Base-by-base conservation (phyloP, 2,888 invertebrate genomes). In the Gisinianus flammeolus region DNA sequence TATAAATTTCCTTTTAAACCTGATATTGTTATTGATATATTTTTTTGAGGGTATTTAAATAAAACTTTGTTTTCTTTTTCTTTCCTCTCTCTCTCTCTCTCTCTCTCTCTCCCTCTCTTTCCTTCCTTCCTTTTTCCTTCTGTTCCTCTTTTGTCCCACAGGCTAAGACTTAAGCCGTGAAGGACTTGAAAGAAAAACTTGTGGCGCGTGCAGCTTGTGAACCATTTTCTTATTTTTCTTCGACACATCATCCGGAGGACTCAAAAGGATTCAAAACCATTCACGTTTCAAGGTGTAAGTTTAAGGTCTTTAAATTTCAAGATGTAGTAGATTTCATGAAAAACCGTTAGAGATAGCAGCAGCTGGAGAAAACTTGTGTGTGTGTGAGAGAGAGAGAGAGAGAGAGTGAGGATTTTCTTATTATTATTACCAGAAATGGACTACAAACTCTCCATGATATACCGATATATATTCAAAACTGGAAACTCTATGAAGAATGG, bases 161-260 rank as follows among this genome's bases (percentile, higher is more conserved):
- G 62, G 62, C 24, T 26, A 28, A 62, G 10, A 62, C 62, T 26
- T 28, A 62, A 62, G 62, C 28, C 24, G 62, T 28, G 62, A 62
- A 62, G 62, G 62, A 31, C 28, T 67, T 67, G 30, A 67, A 30
- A 30, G 67, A 67, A 31, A 44, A 44, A 44, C 12, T 12, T 44
- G 12, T 12, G 44, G 44, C 44, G 44, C 44, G 44, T 44, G 44
- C 44, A 44, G 44, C 44, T 44, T 44, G 44, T 44, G 44, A 44
- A 44, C 44, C 44, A 44, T 44, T n/a, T n/a, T 44, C 44, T 44
- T 44, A 12, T 44, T 44, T 12, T 35, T 35, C 35, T 44, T 44
- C 44, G 44, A 16, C 44, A 16, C 19, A 44, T 44, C 44, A 44
- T 44, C 44, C 44, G 19, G 44, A 44, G 19, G 19, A 44, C 44